These are phyloP conservation scores for Rhimphoctona megacephalus DNA, from an alignment of 2,888 invertebrate genomes.

Conservation along the genomic window DNA sequence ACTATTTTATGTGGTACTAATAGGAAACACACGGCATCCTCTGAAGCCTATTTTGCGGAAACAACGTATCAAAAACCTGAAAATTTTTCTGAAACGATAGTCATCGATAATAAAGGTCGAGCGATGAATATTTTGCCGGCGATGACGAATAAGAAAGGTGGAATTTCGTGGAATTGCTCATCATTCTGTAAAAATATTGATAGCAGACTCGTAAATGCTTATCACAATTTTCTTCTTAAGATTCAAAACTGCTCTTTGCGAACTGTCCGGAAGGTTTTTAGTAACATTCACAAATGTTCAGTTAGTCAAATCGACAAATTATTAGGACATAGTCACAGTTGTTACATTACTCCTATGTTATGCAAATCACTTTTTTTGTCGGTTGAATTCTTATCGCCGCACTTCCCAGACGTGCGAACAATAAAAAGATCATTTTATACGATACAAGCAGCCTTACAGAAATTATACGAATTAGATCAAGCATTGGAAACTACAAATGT, in stretches of 20 bases:
- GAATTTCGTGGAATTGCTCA: conserved; percentile 41
- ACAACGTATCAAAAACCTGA: conserved; percentile 54
- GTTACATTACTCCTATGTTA: conserved; percentile 38
- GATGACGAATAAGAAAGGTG: conserved; percentile 20
- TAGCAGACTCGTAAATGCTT: conserved; percentile 16
- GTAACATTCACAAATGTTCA: conserved; percentile 38
- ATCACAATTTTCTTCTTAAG: conserved; percentile 18
- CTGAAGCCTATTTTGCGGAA: conserved; percentile 63
- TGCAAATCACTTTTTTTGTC: conserved; percentile 67
- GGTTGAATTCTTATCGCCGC: conserved; percentile 63
- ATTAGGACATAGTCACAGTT: conserved; percentile 59
- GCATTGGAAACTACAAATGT: conserved; percentile 45
- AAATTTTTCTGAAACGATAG: conserved; percentile 38
- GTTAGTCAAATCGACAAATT: conserved; percentile 21
- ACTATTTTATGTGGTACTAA: conserved; percentile 51
- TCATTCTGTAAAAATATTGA: conserved; percentile 38
- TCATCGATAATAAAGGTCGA: conserved; percentile 45
- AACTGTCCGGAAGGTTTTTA: conserved; percentile 38
- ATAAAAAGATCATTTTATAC: conserved; percentile 59
- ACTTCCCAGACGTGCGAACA: conserved; percentile 63
- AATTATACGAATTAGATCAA: conserved; percentile 41
- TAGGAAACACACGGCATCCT: conserved; percentile 57
- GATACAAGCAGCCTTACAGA: conserved; percentile 11
- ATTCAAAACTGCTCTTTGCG: conserved; percentile 35
- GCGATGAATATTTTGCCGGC: conserved; percentile 47